Percentiles rank a stretch among this genome's conserved stretches.
phyloP scores from a whole-genome alignment of 1,140 invertebrate genomes.

The Nomia melanderi region DNA sequence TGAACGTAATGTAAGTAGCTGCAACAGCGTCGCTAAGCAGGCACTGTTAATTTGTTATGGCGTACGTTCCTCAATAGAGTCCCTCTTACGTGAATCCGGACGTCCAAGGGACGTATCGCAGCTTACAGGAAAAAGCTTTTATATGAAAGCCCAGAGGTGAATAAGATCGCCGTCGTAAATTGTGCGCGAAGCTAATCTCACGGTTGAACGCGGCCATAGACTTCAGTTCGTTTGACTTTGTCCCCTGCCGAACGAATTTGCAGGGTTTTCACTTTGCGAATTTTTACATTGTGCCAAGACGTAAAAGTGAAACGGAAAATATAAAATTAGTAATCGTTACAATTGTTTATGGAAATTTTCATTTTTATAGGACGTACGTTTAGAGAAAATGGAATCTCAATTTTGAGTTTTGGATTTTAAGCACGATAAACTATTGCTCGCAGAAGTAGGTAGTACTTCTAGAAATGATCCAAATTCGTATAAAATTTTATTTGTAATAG shows the following conservation, averaged over 20 bases:
- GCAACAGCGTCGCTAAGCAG: not conserved
- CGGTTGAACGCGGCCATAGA: constrained; percentile 67
- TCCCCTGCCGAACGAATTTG: constrained; percentile 15
- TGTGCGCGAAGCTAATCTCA: constrained; percentile 79
- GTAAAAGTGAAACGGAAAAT: no score
- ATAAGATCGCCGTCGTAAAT: constrained; percentile 80
- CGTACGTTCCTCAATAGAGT: constrained; percentile 29
- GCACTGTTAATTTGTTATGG: constrained; percentile 67
- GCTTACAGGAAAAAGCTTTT: constrained; percentile 82
- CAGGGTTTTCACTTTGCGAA: constrained; percentile 14
- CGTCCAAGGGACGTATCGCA: constrained; percentile 68
- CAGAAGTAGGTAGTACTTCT: no score
- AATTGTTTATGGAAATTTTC: no score
- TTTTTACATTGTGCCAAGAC: not conserved
- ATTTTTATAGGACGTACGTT: no score
- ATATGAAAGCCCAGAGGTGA: constrained; percentile 77
- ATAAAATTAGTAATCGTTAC: no score
- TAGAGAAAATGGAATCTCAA: no score
- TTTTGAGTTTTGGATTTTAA: no score
- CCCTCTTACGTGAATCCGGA: constrained; percentile 47
- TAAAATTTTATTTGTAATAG: no score
- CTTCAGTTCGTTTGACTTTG: constrained; percentile 35
- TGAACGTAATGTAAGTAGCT: not conserved
- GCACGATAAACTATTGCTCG: no score
- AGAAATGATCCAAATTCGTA: no score